These are phyloP conservation scores for Plotosus lineatus DNA, from an alignment of 2,113 vertebrate species.

Conservation along the genomic window DNA sequence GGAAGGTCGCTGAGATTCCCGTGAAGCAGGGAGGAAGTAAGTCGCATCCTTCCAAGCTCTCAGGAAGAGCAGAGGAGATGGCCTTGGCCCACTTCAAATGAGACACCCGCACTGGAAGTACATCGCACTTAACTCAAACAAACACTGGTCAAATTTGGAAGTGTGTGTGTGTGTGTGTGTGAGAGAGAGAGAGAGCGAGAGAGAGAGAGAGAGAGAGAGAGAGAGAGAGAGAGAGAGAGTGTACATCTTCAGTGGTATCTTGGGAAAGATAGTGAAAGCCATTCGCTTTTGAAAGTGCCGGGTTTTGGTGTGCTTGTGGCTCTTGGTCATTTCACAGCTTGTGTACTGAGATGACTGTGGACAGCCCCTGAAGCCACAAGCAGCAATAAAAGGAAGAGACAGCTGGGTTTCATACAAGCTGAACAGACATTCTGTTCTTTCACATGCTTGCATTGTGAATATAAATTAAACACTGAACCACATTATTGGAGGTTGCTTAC, in stretches of 20 bases:
- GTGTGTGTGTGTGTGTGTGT: background rate
- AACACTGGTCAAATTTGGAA: constrained; percentile 8
- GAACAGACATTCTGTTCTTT: background rate
- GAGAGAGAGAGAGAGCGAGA: no score
- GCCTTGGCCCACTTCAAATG: constrained; percentile 33
- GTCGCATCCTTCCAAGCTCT: constrained; percentile 35
- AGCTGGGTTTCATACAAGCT: background rate
- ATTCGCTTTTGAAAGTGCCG: background rate
- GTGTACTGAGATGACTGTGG: background rate
- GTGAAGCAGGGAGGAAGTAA: constrained; percentile 25
- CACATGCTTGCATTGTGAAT: background rate
- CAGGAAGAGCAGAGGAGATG: constrained; percentile 38
- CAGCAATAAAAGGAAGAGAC: constrained; percentile 7
- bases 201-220: no score
- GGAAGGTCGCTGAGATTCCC: constrained; percentile 47
- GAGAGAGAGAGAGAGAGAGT: no score
- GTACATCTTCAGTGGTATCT: constrained; percentile 3
- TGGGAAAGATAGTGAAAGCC: background rate
- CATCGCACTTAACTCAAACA: constrained; percentile 19
- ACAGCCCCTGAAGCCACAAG: background rate
- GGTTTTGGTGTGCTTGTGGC: constrained; percentile 18
- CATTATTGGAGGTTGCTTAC: background rate
- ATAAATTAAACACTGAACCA: no score
- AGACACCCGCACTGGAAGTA: constrained; percentile 27
- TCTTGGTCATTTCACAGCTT: background rate